Percentiles rank a stretch among this genome's conserved stretches.
Evolutionary conservation across 2,797 vertebrate genomes (phyloP).

Genomic region (Leptodactylus fallax): DNA sequence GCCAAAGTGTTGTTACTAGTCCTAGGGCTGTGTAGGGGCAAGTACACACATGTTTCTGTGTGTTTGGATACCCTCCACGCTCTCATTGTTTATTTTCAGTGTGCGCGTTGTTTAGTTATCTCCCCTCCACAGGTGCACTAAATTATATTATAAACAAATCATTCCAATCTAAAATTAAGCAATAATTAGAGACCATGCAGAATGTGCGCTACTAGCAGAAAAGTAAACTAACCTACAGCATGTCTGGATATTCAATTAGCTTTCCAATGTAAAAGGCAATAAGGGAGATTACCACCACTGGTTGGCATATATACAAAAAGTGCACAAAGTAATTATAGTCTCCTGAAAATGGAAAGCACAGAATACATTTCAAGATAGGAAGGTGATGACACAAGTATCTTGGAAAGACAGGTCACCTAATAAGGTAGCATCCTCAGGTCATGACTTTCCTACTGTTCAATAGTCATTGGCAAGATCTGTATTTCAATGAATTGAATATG

Average conservation of each 20-base stretch:
- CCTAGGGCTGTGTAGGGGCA: neutral
- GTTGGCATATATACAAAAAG: neutral
- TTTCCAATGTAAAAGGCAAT: neutral
- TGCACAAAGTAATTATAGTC: neutral
- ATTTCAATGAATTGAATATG: no score
- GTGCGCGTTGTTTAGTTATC: neutral
- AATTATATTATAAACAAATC: constrained; percentile 14
- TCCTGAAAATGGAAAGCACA: neutral
- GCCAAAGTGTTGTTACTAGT: neutral
- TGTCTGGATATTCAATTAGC: neutral
- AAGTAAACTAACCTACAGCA: neutral
- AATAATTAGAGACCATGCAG: neutral
- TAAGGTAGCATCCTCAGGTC: no score
- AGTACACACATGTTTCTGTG: neutral
- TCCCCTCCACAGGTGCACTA: neutral
- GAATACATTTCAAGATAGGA: neutral
- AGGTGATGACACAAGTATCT: neutral
- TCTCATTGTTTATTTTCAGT: neutral
- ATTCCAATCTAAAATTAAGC: neutral
- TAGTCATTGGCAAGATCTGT: no score
- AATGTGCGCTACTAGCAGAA: neutral
- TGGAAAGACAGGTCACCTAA: no score
- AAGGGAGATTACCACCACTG: neutral
- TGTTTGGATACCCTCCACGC: neutral
- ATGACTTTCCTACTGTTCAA: no score